Conservation (phyloP, 1,140 invertebrate species). For the Heterodera carotae region DNA sequence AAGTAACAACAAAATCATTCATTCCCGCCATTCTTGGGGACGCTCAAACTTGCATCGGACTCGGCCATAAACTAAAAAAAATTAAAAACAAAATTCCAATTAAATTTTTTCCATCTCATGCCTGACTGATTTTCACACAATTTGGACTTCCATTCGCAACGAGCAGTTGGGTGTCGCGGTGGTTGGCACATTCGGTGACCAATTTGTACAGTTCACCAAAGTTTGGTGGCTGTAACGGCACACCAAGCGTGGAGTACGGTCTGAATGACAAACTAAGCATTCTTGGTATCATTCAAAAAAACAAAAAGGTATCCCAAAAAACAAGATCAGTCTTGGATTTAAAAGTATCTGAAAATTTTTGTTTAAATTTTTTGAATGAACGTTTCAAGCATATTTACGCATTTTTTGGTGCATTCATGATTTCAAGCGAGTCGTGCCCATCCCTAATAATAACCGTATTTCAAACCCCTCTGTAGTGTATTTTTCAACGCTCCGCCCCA, state of each 20-base stretch:
- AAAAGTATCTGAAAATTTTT: constrained; percentile 19
- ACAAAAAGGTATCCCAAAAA: no score
- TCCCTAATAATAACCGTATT: no score
- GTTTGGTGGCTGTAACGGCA: background rate
- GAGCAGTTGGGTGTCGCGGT: background rate
- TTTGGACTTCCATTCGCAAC: constrained; percentile 16
- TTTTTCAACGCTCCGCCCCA: no score
- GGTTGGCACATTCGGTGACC: background rate
- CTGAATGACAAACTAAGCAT: no score
- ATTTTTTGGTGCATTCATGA: no score
- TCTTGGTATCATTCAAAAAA: no score
- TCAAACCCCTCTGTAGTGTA: no score
- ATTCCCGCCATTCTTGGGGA: background rate
- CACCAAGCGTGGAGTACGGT: background rate
- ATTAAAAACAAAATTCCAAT: background rate
- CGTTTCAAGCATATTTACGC: background rate
- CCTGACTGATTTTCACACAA: constrained; percentile 21
- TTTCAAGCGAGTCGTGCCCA: no score
- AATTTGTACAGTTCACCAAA: constrained; percentile 13
- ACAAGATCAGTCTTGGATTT: no score
- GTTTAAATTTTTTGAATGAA: constrained; percentile 4
- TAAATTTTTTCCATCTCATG: background rate
- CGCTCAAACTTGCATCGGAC: background rate
- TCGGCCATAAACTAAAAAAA: constrained; percentile 4
- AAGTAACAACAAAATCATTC: background rate